Evolutionary conservation across 2,113 vertebrate species (phyloP).

Genomic region (Campylorhamphus procurvoides): DNA sequence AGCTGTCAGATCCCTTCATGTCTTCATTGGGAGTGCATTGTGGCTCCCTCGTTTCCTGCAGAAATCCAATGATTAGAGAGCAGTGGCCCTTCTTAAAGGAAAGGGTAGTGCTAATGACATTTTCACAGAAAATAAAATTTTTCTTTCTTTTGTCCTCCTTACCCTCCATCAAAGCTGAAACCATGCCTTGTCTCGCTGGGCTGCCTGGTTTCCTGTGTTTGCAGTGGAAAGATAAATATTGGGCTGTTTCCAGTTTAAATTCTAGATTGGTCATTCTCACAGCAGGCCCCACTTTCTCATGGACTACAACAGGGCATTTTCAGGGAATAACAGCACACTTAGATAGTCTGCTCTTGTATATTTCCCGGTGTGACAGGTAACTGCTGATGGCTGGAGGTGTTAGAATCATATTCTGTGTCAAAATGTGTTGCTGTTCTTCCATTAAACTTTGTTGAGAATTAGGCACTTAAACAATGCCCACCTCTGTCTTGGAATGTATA

Average conservation of each 20-base stretch:
- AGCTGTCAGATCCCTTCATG: not conserved
- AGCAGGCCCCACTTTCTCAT: not conserved
- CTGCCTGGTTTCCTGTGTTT: not conserved
- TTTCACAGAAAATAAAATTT: not conserved
- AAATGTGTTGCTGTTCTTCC: not conserved
- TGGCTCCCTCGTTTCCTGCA: not conserved
- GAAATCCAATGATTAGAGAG: not conserved
- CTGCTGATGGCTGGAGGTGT: not conserved
- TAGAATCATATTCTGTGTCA: rapidly evolving
- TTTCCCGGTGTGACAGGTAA: not conserved
- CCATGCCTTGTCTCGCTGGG: not conserved
- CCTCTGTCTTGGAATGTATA: not conserved
- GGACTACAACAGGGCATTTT: not conserved
- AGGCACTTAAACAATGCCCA: not conserved
- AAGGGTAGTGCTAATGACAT: not conserved
- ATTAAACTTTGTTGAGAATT: not conserved
- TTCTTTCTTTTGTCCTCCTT: not conserved
- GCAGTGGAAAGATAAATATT: not conserved
- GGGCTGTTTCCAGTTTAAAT: not conserved
- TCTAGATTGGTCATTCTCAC: not conserved
- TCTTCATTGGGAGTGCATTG: not conserved
- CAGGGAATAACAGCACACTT: not conserved
- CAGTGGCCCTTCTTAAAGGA: not conserved
- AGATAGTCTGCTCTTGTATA: not conserved
- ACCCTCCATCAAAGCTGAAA: not conserved